Evolutionary conservation across 2,888 invertebrate species (phyloP).

Genomic region (Drosophila tripunctata): DNA sequence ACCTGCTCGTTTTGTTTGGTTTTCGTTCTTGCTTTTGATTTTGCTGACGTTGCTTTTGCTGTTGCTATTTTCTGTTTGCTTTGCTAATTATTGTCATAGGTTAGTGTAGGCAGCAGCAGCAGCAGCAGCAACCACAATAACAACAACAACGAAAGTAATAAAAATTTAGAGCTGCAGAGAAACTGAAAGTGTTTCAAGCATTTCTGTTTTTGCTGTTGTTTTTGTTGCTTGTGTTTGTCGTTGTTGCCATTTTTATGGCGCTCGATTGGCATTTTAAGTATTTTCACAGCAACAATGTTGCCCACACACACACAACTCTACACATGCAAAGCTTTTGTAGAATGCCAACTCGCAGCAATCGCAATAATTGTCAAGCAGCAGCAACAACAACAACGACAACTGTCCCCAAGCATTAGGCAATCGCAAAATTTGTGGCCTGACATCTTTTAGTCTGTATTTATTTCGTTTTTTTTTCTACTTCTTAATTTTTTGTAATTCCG

Average conservation of each 20-base stretch:
- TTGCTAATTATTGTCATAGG: constrained; percentile 82
- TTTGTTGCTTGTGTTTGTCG: constrained; percentile 13
- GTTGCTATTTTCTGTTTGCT: constrained; percentile 38
- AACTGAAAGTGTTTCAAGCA: constrained; percentile 67
- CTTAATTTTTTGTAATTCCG: constrained; percentile 21
- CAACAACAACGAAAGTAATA: constrained; percentile 53
- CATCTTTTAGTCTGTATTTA: constrained; percentile 49
- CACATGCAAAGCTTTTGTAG: constrained; percentile 20
- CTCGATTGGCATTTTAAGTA: constrained; percentile 66
- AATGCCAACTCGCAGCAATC: constrained; percentile 31
- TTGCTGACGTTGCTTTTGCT: constrained; percentile 14
- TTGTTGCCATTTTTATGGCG: constrained; percentile 55
- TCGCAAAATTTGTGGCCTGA: constrained; percentile 41
- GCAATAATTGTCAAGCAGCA: constrained; percentile 46
- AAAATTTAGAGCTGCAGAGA: constrained; percentile 50
- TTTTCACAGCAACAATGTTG: constrained; percentile 61
- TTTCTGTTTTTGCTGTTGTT: constrained; percentile 17
- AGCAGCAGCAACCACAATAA: neutral
- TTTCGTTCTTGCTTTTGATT: constrained; percentile 34
- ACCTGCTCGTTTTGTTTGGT: too few species aligned
- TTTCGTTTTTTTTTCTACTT: constrained; percentile 4
- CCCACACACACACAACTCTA: constrained; percentile 37
- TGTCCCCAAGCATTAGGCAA: constrained; percentile 53
- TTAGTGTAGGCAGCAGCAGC: constrained; percentile 73
- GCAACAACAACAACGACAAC: constrained; percentile 12